Evolutionary conservation across 92 coral and sea anemone genomes (phyloP).

Genomic region (Parazoanthus swiftii): DNA sequence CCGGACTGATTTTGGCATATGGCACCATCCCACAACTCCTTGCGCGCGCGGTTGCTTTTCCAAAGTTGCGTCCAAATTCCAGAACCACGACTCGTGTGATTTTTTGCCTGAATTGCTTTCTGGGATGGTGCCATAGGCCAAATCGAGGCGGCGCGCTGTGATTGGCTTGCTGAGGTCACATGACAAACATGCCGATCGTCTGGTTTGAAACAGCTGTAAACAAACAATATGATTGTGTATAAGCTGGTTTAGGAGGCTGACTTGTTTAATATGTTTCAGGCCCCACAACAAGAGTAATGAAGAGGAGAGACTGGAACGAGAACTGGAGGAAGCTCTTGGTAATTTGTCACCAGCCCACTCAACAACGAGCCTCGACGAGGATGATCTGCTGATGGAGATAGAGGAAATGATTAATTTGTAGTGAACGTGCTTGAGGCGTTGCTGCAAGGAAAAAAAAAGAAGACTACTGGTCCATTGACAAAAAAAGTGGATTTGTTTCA

Average conservation of each 20-base stretch:
- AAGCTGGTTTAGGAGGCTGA: not conserved
- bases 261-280: not conserved
- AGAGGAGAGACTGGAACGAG: constrained; percentile 29
- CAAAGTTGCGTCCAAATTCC: too few relatives aligned
- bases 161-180: too few relatives aligned
- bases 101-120: too few relatives aligned
- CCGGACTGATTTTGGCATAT: too few relatives aligned
- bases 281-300: constrained; percentile 16
- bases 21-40: too few relatives aligned
- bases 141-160: too few relatives aligned
- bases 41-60: too few relatives aligned
- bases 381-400: constrained; percentile 84
- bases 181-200: too few relatives aligned
- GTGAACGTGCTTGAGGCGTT: not conserved
- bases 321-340: constrained; percentile 74
- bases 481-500: not conserved
- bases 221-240: not conserved
- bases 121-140: too few relatives aligned
- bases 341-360: constrained; percentile 63
- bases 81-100: too few relatives aligned
- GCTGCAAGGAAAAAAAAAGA: not conserved
- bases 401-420: constrained; percentile 95
- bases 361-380: constrained; percentile 68
- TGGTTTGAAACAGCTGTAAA: too few relatives aligned
- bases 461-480: not conserved